Evolutionary conservation across 2,113 vertebrate species (phyloP).

Genomic region (Paratilapia polleni): DNA sequence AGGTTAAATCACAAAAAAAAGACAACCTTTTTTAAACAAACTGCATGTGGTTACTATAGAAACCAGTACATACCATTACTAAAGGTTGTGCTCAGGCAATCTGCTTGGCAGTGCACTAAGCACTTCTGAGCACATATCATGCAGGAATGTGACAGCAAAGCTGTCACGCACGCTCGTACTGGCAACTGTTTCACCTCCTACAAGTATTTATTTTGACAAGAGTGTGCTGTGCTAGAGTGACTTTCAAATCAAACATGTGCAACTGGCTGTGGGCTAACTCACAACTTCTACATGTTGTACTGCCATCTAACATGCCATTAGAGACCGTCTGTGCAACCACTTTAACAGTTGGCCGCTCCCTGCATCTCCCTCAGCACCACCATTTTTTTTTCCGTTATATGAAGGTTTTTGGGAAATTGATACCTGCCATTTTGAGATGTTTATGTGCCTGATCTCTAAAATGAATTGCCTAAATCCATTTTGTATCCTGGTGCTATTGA

Average conservation of each 20-base stretch:
- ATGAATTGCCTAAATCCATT: background rate
- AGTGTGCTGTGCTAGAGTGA: background rate
- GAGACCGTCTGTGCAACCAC: conserved; percentile 14
- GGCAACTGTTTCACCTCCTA: conserved; percentile 51
- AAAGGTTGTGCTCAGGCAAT: background rate
- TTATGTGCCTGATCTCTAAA: background rate
- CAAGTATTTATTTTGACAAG: conserved; percentile 51
- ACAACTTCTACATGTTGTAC: conserved; percentile 19
- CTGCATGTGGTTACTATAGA: conserved; percentile 42
- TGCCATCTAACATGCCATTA: conserved; percentile 12
- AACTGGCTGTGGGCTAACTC: conserved; percentile 25
- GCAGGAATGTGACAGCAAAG: conserved; percentile 32
- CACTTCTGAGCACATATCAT: conserved; percentile 6
- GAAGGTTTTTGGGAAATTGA: background rate
- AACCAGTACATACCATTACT: background rate
- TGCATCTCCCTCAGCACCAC: background rate
- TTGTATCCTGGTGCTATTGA: background rate
- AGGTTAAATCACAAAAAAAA: conserved; percentile 19
- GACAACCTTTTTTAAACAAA: background rate
- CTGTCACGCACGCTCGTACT: background rate
- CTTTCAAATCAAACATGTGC: conserved; percentile 45
- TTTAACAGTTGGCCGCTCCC: conserved; percentile 7
- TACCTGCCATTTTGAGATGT: background rate
- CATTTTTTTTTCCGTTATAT: conserved; percentile 35
- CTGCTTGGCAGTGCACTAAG: background rate